phyloP scores from a whole-genome alignment of 2,113 vertebrate species.

The Herpetotheres cachinnans region DNA sequence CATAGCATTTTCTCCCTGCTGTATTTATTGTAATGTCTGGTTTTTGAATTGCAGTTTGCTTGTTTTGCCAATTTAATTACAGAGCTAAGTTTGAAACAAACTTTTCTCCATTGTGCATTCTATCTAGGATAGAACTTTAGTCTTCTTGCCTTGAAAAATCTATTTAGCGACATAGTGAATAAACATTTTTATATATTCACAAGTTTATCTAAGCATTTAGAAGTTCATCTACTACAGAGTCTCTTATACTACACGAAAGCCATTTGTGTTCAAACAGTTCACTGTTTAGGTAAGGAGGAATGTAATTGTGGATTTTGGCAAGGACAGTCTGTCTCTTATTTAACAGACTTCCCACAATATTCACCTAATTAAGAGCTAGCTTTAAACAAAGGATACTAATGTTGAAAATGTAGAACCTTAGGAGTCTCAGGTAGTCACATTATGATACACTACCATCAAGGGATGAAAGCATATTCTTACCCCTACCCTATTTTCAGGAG shows the following conservation, averaged over 20 bases:
- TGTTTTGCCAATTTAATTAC: background rate
- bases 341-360: background rate
- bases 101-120: background rate
- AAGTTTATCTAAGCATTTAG: background rate
- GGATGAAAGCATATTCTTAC: background rate
- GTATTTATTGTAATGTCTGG: background rate
- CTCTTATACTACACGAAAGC: background rate
- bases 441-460: background rate
- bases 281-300: background rate
- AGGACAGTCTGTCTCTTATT: background rate
- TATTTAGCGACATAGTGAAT: background rate
- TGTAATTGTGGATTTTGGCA: background rate
- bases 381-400: background rate
- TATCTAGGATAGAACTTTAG: background rate
- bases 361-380: background rate
- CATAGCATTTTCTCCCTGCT: background rate
- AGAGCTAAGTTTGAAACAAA: background rate
- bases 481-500: slow-evolving; percentile 28
- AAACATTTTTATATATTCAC: background rate
- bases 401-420: background rate
- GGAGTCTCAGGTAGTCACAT: background rate
- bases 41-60: background rate
- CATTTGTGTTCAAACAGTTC: background rate
- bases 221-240: background rate
- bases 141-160: background rate